Evolutionary conservation across 2,113 vertebrate genomes (phyloP).

Genomic region (Oceanodroma tethys): DNA sequence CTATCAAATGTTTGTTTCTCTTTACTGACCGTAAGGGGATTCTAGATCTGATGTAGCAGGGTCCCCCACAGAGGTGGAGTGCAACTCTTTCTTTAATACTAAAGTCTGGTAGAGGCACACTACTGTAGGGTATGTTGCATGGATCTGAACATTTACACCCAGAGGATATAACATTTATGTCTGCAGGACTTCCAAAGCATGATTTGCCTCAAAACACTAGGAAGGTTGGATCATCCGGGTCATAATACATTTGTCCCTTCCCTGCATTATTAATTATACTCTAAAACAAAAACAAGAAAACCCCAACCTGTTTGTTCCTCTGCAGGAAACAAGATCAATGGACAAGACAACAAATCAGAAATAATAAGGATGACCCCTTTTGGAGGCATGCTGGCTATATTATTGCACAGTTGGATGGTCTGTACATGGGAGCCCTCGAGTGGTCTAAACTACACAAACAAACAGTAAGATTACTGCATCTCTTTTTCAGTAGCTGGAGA

Average conservation of each 20-base stretch:
- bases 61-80: neutral
- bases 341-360: slow-evolving; percentile 81
- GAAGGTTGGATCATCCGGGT: neutral
- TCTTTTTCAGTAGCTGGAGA: slow-evolving; percentile 5
- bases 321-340: slow-evolving; percentile 85
- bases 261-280: neutral
- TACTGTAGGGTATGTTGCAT: neutral
- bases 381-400: slow-evolving; percentile 87
- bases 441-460: slow-evolving; percentile 76
- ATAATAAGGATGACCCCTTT: slow-evolving; percentile 77
- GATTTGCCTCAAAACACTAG: neutral
- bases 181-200: neutral
- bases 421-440: slow-evolving; percentile 79
- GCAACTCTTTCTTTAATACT: neutral
- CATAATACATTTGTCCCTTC: neutral
- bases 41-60: neutral
- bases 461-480: slow-evolving; percentile 70
- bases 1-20: neutral
- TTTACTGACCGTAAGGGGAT: neutral
- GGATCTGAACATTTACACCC: neutral
- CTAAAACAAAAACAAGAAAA: neutral
- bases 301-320: slow-evolving; percentile 49
- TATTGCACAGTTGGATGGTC: slow-evolving; percentile 85
- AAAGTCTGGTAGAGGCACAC: neutral
- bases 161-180: neutral